Conservation (phyloP, 2,113 vertebrate species). For the Ariopsis seemanni region DNA sequence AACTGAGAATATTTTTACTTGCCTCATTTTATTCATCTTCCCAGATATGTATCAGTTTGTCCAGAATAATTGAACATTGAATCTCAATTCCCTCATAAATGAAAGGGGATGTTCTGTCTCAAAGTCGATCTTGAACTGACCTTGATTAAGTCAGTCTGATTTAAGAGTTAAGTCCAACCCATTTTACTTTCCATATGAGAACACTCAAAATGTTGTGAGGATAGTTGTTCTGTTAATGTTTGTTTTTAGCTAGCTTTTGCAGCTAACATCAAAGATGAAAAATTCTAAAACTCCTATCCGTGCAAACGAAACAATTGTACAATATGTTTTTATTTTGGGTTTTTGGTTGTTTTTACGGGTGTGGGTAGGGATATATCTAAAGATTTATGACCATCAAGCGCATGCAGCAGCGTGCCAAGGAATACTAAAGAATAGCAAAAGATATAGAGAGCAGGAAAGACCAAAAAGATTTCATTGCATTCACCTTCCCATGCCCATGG, state of each 20-base stretch:
- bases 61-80: conserved; percentile 28
- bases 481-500: conserved; percentile 53
- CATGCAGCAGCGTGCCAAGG: conserved; percentile 57
- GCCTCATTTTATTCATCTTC: conserved; percentile 1
- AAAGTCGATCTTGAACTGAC: conserved; percentile 7
- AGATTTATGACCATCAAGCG: conserved; percentile 60
- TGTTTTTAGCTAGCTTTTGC: conserved; percentile 78
- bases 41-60: conserved; percentile 29
- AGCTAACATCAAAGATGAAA: conserved; percentile 95
- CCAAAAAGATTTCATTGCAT: conserved; percentile 53
- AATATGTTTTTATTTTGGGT: conserved; percentile 48
- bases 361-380: conserved; percentile 60
- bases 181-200: conserved; percentile 36
- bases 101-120: conserved; percentile 36
- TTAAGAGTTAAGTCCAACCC: conserved; percentile 18
- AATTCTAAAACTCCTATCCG: conserved; percentile 56
- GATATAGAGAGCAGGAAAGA: conserved; percentile 51
- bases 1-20: background rate
- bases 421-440: conserved; percentile 61
- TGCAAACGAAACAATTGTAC: conserved; percentile 50
- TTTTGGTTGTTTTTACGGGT: conserved; percentile 45
- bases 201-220: conserved; percentile 48
- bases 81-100: conserved; percentile 31
- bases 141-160: conserved; percentile 25
- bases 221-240: conserved; percentile 63